Conservation (phyloP, 2,888 invertebrate species). For the Tubiluchus corallicola region DNA sequence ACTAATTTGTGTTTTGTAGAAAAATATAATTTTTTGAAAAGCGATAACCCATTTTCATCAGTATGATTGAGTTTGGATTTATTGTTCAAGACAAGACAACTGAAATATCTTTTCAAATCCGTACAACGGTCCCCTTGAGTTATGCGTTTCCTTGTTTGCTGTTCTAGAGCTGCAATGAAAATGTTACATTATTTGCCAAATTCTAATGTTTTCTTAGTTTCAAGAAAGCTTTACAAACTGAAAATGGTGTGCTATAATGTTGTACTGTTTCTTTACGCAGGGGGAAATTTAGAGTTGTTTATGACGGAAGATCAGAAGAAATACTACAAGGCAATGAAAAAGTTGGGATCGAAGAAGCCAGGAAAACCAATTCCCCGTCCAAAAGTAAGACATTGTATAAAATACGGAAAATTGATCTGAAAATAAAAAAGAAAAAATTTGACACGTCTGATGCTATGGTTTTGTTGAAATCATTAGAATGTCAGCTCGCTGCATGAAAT, state of each 20-base stretch:
- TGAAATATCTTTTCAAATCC: too few species aligned
- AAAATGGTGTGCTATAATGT: conserved; percentile 8
- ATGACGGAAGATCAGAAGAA: conserved; percentile 99
- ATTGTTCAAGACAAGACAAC: too few species aligned
- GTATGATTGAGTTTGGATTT: neutral
- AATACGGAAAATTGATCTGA: too few species aligned
- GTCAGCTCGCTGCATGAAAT: too few species aligned
- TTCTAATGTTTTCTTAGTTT: conserved; percentile 8
- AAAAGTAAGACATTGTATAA: too few species aligned
- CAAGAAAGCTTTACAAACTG: conserved; percentile 7
- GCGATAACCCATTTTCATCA: neutral
- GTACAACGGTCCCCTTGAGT: too few species aligned
- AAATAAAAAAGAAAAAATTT: too few species aligned
- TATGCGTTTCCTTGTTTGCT: too few species aligned
- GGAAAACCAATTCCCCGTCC: conserved; percentile 95
- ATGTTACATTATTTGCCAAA: too few species aligned
- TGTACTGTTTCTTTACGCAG: conserved; percentile 38
- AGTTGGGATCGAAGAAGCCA: conserved; percentile 96
- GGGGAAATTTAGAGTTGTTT: conserved; percentile 96
- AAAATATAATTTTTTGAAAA: neutral
- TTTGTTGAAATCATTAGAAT: too few species aligned
- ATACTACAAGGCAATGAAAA: conserved; percentile 99
- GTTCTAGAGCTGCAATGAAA: too few species aligned
- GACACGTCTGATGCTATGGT: too few species aligned
- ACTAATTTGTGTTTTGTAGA: neutral